Conservation (phyloP, 2,888 invertebrate species). For the Oligia strigilis region DNA sequence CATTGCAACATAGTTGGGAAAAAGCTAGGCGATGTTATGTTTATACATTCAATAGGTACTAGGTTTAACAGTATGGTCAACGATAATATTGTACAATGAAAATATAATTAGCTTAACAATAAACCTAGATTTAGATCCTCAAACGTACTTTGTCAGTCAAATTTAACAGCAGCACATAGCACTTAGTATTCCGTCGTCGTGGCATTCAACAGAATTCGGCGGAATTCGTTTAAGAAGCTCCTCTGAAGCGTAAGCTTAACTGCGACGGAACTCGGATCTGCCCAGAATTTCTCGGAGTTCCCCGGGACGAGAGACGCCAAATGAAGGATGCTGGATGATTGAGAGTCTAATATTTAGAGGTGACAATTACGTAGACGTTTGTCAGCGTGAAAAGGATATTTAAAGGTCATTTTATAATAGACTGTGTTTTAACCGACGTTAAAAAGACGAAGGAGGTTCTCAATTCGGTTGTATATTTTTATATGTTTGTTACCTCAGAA, state of each 20-base stretch:
- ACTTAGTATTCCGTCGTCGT: conserved; percentile 33
- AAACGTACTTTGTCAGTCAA: conserved; percentile 29
- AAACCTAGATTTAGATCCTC: conserved; percentile 24
- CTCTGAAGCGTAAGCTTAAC: conserved; percentile 36
- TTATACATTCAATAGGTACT: neutral
- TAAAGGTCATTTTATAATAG: neutral
- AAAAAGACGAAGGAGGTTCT: neutral
- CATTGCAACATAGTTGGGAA: too few relatives aligned
- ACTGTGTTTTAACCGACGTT: neutral
- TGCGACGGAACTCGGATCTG: conserved; percentile 6
- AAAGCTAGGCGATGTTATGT: too few relatives aligned
- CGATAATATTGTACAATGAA: neutral
- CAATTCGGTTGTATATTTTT: neutral
- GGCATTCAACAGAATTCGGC: conserved; percentile 36
- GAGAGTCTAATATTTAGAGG: conserved; percentile 1
- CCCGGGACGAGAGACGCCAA: neutral
- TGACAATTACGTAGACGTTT: neutral
- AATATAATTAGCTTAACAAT: conserved; percentile 23
- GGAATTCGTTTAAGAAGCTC: conserved; percentile 42
- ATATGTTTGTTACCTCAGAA: neutral
- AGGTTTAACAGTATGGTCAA: neutral
- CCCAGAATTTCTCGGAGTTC: conserved; percentile 5
- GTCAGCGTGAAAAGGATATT: neutral
- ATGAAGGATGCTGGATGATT: conserved; percentile 8
- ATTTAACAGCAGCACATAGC: conserved; percentile 13